A percentile compares a stretch with the other conserved stretches of the same genome.
Conservation (phyloP, 2,113 vertebrate genomes). For the Pterophyllum scalare region DNA sequence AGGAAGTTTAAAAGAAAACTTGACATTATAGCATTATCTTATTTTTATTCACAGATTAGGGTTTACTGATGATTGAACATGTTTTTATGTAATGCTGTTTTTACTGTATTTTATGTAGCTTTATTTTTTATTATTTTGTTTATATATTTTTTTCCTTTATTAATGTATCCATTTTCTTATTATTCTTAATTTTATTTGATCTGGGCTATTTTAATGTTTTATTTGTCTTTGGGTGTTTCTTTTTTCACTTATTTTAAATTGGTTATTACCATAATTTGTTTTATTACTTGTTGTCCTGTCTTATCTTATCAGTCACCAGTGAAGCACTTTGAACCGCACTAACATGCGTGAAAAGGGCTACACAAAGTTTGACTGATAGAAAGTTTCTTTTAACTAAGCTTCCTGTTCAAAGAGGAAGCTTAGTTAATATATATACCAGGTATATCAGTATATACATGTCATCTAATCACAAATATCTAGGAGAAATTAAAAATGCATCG, state of each 20-base stretch:
- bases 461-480: too few species aligned
- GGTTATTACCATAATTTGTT: neutral
- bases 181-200: neutral
- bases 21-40: too few species aligned
- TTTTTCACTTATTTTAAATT: neutral
- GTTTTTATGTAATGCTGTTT: neutral
- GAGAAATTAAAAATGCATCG: too few species aligned
- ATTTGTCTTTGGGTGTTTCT: neutral
- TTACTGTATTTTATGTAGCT: neutral
- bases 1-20: too few species aligned
- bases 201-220: neutral
- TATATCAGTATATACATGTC: too few species aligned
- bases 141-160: neutral
- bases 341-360: neutral
- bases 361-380: neutral
- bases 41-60: neutral
- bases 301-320: neutral
- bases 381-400: neutral
- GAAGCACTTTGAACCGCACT: too few species aligned
- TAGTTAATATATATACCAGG: too few species aligned
- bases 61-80: neutral
- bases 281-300: neutral
- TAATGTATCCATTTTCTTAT: neutral
- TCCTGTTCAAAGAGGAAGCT: too few species aligned
- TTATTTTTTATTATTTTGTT: neutral